phyloP scores from a whole-genome alignment of 2,113 vertebrate species.

The Bos javanicus region DNA sequence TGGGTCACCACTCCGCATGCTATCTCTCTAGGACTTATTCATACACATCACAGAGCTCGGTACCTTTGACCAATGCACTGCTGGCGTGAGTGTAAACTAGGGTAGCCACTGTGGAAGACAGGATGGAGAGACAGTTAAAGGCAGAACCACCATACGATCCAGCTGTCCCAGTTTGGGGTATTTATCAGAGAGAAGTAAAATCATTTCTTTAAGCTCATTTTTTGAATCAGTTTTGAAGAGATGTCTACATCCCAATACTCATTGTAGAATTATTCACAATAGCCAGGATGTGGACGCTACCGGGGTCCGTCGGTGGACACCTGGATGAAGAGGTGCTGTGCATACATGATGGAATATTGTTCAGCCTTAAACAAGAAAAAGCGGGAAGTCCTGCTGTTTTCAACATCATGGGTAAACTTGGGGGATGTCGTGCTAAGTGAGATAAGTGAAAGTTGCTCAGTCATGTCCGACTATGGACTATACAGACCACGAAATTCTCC shows the following conservation, averaged over 20 bases:
- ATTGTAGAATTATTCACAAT: fast-evolving
- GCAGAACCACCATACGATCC: fast-evolving
- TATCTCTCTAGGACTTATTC: fast-evolving
- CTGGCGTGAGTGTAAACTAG: fast-evolving
- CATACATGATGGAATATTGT: fast-evolving
- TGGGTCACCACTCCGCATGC: fast-evolving
- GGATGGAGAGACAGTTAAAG: neutral
- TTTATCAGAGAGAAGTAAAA: neutral
- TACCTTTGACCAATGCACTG: neutral
- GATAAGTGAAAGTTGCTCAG: neutral
- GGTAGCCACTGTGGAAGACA: fast-evolving
- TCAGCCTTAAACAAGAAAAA: neutral
- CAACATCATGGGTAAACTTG: neutral
- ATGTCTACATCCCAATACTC: fast-evolving
- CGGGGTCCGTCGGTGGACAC: fast-evolving
- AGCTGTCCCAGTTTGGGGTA: neutral
- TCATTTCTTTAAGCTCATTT: neutral
- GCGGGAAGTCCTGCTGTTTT: neutral
- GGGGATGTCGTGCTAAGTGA: neutral
- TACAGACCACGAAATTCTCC: neutral
- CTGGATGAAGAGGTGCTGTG: neutral
- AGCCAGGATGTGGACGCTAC: neutral
- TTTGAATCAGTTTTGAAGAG: neutral
- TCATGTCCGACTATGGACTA: neutral
- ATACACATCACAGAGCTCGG: fast-evolving